Evolutionary conservation across 2,113 vertebrate genomes (phyloP), one percentile per base, ranked within the genome.

Genomic region (Lucifuga dentata): DNA sequence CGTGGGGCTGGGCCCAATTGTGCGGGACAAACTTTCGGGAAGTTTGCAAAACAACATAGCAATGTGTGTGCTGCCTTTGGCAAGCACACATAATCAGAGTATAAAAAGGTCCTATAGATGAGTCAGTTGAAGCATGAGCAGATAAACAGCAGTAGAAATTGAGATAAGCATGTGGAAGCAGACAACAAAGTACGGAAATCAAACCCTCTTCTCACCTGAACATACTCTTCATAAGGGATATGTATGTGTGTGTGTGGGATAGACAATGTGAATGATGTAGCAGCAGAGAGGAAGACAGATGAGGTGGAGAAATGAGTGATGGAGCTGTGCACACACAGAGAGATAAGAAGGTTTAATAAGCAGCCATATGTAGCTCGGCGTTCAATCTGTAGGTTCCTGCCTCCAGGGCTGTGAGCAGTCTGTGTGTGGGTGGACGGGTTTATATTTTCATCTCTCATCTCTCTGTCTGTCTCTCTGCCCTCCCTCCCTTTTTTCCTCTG

Each of bases 301-400:
- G 78, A 81, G 73, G 68, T 80, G 67, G 68, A 55, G 21, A 52
- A 61, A 81, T 84, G 88, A 88, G 80, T 90, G 86, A 91, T 91
- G 81, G 85, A 78, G 83, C 85, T 67, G 83, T 78, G 85, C 85
- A 65, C 38, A 69, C 29, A 79, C 68, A 67, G 73, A 59, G 79
- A 84, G 87, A 90, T 87, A 79, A 89, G 86, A 82, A 78, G 84
- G 60, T 87, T 90, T 90, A 89, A 89, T 91, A 88, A 90, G 88
- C 87, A 89, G 78, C 87, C 87, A 91, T 89, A 90, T 81, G 80
- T 89, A 89, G 87, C 90, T 89, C 80, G 69, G 68, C 89, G 85
- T 88, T 29, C 26, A 87, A 90, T 91, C 88, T 90, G 90, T 90
- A 91, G 80, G 83, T 84, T 88, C 81, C 80, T 89, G 83, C 90